A percentile compares a stretch with the other conserved stretches of the same genome.
These are phyloP conservation scores for Darevskia nairensis DNA, from an alignment of 2,797 vertebrate genomes.

Conservation along the genomic window DNA sequence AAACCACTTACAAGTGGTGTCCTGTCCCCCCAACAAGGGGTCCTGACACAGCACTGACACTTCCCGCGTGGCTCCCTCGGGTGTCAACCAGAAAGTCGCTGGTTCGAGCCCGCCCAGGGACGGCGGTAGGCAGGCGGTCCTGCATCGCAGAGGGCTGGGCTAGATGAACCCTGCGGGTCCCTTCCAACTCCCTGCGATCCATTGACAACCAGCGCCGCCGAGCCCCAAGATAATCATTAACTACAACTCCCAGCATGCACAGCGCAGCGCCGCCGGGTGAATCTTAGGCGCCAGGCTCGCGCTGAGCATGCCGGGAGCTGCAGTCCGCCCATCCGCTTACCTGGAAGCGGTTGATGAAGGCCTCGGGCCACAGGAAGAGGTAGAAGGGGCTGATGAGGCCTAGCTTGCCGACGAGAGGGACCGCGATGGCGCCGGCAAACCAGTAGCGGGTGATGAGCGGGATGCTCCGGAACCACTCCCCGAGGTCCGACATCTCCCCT, in stretches of 20 bases:
- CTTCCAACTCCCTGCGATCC: too few species aligned
- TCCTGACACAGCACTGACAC: neutral
- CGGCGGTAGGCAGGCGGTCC: too few species aligned
- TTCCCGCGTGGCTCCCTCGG: too few species aligned
- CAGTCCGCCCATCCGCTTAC: slow-evolving; percentile 75
- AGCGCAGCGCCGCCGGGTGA: fast-evolving
- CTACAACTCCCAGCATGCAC: slow-evolving; percentile 69
- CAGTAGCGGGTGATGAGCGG: slow-evolving; percentile 94
- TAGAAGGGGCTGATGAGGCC: slow-evolving; percentile 88
- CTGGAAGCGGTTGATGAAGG: slow-evolving; percentile 92
- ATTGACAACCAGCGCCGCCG: too few species aligned
- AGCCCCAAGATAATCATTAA: neutral
- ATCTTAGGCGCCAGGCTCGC: fast-evolving
- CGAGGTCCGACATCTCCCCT: slow-evolving; percentile 91
- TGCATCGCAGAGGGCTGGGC: too few species aligned
- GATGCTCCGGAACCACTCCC: slow-evolving; percentile 96
- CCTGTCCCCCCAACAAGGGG: neutral
- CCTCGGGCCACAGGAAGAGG: slow-evolving; percentile 88
- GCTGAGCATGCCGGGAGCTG: slow-evolving; percentile 54
- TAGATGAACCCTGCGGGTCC: too few species aligned
- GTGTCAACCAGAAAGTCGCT: too few species aligned
- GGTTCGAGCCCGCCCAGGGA: too few species aligned
- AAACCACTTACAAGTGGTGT: neutral
- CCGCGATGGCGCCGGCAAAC: slow-evolving; percentile 90
- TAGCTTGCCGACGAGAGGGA: slow-evolving; percentile 90